Conservation (phyloP, 2,888 invertebrate species). For the Himalopsyche anomala region DNA sequence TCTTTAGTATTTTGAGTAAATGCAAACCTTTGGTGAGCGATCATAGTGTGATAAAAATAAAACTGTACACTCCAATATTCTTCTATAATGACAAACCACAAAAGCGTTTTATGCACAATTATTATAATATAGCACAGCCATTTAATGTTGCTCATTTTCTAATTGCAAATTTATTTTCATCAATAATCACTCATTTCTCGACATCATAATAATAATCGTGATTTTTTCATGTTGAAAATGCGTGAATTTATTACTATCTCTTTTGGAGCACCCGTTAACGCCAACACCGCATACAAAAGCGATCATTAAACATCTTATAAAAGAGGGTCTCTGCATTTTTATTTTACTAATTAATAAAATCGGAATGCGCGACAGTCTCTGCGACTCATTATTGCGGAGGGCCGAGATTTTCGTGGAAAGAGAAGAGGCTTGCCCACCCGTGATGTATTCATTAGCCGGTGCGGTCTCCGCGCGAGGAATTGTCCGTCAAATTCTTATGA, state of each 20-base stretch:
- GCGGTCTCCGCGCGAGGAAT: slow-evolving; percentile 23
- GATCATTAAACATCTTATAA: slow-evolving; percentile 46
- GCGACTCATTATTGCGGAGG: slow-evolving; percentile 39
- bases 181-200: too few relatives aligned
- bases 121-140: too few relatives aligned
- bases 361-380: slow-evolving; percentile 53
- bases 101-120: too few relatives aligned
- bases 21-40: too few relatives aligned
- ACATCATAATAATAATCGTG: too few relatives aligned
- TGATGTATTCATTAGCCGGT: slow-evolving; percentile 65
- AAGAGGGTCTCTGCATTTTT: slow-evolving; percentile 27
- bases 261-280: slow-evolving; percentile 40
- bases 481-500: slow-evolving; percentile 65
- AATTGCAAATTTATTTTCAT: too few relatives aligned
- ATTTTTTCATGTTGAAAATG: too few relatives aligned
- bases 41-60: too few relatives aligned
- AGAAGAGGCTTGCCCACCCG: slow-evolving; percentile 59
- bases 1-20: too few relatives aligned
- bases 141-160: too few relatives aligned
- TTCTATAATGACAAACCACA: too few relatives aligned
- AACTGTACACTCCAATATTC: too few relatives aligned
- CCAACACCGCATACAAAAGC: slow-evolving; percentile 55
- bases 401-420: slow-evolving; percentile 57
- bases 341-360: slow-evolving; percentile 57
- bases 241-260: neutral